Conservation (phyloP, 1,140 invertebrate genomes). For the Aphis gossypii region DNA sequence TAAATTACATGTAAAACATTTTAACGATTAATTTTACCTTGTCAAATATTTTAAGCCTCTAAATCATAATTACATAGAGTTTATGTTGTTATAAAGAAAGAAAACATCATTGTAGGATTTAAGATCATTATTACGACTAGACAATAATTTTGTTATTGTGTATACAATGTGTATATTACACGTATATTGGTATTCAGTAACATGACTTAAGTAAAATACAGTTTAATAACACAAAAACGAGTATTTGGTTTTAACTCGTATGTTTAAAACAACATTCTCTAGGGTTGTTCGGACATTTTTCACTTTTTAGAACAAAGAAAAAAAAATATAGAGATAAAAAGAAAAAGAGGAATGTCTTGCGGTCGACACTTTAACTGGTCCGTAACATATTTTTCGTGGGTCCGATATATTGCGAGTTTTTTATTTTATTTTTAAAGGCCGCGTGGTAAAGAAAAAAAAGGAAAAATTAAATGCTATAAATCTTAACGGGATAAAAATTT, state of each 20-base stretch:
- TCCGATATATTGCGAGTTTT: conserved; percentile 32
- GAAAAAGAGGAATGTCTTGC: conserved; percentile 48
- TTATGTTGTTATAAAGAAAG: not conserved
- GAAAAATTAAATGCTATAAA: conserved; percentile 50
- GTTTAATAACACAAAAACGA: conserved; percentile 32
- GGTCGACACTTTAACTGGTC: conserved; percentile 56
- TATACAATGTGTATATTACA: not conserved
- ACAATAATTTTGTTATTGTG: not conserved
- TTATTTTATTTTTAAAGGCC: not conserved
- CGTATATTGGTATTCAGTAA: not conserved
- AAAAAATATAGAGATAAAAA: conserved; percentile 36
- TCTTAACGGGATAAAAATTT: conserved; percentile 55
- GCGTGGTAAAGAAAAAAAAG: not conserved
- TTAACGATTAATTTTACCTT: not conserved
- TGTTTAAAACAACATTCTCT: not conserved
- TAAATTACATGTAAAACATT: not conserved
- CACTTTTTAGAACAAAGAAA: conserved; percentile 51
- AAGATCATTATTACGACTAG: not conserved
- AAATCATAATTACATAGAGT: too few species aligned
- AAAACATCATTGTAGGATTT: not conserved
- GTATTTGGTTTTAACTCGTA: conserved; percentile 17
- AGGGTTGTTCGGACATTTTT: conserved; percentile 26
- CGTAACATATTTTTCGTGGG: conserved; percentile 54
- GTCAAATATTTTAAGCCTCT: not conserved
- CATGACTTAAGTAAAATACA: not conserved